Base-by-base conservation (phyloP, 2,797 vertebrate species). In the Cyprinodon diabolis region DNA sequence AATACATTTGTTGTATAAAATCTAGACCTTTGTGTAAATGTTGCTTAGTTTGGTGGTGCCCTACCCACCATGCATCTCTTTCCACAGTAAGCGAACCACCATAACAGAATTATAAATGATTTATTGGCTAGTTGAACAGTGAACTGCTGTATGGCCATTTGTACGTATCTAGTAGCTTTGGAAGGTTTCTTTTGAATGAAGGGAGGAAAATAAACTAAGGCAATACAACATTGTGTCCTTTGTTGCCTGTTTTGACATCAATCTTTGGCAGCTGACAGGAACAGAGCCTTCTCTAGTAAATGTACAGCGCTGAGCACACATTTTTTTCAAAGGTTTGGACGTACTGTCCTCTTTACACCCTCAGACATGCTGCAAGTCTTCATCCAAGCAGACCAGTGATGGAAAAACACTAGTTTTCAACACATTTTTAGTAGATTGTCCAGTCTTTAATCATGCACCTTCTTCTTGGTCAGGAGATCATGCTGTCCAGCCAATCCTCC, bases 401-500 rank as follows among this genome's bases (percentile, higher is more conserved):
- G 4, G 7, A 43, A 43, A 47, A 8, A 54, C 14, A 37, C 57
- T 13, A n/a, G 54, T 70, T 2, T 12, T 65, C 35, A 37, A 37
- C 8, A 21, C 9, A 19, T 43, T 43, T 52, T 21, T 76, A 23
- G 21, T 3, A 55, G 23, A 56, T 52, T 13, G 30, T 58, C 54
- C 56, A 25, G 10, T 70, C 65, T 65, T 40, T 60, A 3, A 4
- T 5, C 4, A 6, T 10, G 35, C 35, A 51, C 25, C 0, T 48
- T 4, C 11, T 0, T 3, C 68, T 0, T 0, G 13, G 52, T 95
- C 91, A 96, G 65, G 94, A 95, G 81, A 99, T 99, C 97, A 99
- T 98, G 88, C 96, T 98, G 94, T 99, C 98, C 58, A 99, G 87
- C 97, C 97, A 99, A 58, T 98, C 97, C 90, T 99, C 97, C 66